Evolutionary conservation across 2,113 vertebrate species (phyloP).

Genomic region (Dasypus novemcinctus): DNA sequence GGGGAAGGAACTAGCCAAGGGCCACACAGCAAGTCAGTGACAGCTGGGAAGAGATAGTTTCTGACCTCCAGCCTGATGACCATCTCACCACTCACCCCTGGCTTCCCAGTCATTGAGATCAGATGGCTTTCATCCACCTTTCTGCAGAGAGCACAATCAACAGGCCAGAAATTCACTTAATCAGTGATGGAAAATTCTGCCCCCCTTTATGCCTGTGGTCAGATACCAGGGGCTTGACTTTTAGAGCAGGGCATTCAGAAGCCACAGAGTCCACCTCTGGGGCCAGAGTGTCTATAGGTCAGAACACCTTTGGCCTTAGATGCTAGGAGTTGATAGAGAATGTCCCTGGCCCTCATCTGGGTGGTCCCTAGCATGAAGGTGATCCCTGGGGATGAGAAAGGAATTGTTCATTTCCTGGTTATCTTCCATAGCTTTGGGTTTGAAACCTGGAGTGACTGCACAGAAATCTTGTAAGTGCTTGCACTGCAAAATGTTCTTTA

Average conservation of each 20-base stretch:
- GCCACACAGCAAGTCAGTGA: neutral
- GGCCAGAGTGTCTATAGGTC: too few species aligned
- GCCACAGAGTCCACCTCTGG: constrained; percentile 80
- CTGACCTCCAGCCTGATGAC: neutral
- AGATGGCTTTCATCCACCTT: neutral
- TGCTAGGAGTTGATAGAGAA: constrained; percentile 79
- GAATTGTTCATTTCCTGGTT: too few species aligned
- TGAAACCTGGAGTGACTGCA: too few species aligned
- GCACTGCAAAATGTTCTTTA: neutral
- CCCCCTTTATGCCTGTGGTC: constrained; percentile 79
- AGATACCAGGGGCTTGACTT: constrained; percentile 84
- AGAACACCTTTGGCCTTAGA: constrained; percentile 80
- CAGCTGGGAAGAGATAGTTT: neutral
- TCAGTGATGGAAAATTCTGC: constrained; percentile 81
- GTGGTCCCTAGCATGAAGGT: too few species aligned
- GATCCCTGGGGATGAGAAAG: too few species aligned
- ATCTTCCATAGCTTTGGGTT: too few species aligned
- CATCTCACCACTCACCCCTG: neutral
- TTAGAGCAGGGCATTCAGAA: constrained; percentile 79
- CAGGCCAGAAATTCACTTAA: constrained; percentile 74
- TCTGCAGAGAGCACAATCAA: neutral
- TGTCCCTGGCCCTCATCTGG: too few species aligned
- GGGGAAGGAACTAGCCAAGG: neutral
- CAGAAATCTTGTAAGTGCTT: too few species aligned
- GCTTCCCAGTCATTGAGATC: neutral